Evolutionary conservation across 2,797 vertebrate genomes (phyloP), one percentile per base, ranked within the genome.

Genomic region (Dallia pectoralis): DNA sequence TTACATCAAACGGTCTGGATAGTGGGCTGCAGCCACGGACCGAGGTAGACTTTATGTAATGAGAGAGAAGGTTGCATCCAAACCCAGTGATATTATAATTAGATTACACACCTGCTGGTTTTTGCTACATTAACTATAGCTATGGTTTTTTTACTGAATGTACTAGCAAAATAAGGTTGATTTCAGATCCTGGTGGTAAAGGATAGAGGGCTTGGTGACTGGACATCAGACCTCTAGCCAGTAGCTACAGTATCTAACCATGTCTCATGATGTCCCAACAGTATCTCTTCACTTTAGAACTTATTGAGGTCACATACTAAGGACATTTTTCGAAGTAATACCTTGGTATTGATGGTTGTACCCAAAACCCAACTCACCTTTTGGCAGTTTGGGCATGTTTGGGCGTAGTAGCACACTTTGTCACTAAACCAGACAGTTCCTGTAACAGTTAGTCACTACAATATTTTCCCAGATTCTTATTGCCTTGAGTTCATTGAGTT

Each of bases 1-100:
- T 89, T 87, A 78, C 86, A 84, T 89, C 77, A 36, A 81, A 74
- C 48, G 36, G 77, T 71, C 72, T 44, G 74, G 82, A 82, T 74
- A 59, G 78, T 51, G 48, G 73, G 56, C 63, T 61, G 71, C 59
- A 74, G 33, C 18, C 56, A n/a, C 15, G 19, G 64, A 18, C 18
- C 32, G 33, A 15, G 33, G 64, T 32, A n/a, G 64, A 9, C 12
- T 48, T 67, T 67, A 19, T 67, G 65, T 44, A 67, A 4, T 3
- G 4, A 67, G 4, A 16, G 14, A 47, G 44, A 22, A 81, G 65
- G 76, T 77, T 72, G 64, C 1, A 67, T 74, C 72, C 72, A 77
- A 81, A 11, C 53, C 74, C 73, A 70, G 68, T 67, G 83, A 78
- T 72, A 74, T 82, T 86, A 49, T 76, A 84, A 74, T 66, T 80